Percentiles rank a stretch among this genome's conserved stretches.
phyloP scores from a whole-genome alignment of 2,113 vertebrate species.

The Lepus europaeus region DNA sequence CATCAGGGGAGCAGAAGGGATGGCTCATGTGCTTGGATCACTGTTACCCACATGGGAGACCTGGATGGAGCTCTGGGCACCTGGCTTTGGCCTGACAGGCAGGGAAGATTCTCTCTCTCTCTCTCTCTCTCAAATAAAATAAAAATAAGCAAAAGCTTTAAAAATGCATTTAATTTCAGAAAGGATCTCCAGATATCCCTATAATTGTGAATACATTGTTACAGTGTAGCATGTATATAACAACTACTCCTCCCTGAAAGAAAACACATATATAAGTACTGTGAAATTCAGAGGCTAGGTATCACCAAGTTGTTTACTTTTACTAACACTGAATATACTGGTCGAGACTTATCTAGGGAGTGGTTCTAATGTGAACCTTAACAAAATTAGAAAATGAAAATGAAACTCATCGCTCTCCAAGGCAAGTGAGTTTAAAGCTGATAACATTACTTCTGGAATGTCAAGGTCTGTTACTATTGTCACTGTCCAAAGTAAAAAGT shows the following conservation, averaged over 20 bases:
- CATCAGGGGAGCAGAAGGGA: too few relatives aligned
- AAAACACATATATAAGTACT: background rate
- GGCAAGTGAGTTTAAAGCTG: background rate
- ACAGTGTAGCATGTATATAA: background rate
- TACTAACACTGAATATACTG: background rate
- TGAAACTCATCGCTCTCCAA: background rate
- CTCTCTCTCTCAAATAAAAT: too few relatives aligned
- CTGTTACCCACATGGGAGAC: too few relatives aligned
- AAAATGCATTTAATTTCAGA: conserved; percentile 26
- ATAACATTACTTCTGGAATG: background rate
- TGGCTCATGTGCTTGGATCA: too few relatives aligned
- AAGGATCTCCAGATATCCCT: background rate
- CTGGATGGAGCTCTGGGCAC: too few relatives aligned
- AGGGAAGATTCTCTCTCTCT: too few relatives aligned
- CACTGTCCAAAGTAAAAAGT: background rate
- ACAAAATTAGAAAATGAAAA: background rate
- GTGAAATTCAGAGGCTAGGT: background rate
- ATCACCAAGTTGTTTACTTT: background rate
- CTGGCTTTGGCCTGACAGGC: too few relatives aligned
- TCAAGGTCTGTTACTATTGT: background rate
- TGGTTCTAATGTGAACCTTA: background rate
- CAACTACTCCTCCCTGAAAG: background rate
- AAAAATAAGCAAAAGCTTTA: too few relatives aligned
- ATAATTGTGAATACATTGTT: background rate
- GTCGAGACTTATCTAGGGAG: background rate